Base-by-base conservation (phyloP, 2,888 invertebrate genomes). In the Mycalesis mineus region DNA sequence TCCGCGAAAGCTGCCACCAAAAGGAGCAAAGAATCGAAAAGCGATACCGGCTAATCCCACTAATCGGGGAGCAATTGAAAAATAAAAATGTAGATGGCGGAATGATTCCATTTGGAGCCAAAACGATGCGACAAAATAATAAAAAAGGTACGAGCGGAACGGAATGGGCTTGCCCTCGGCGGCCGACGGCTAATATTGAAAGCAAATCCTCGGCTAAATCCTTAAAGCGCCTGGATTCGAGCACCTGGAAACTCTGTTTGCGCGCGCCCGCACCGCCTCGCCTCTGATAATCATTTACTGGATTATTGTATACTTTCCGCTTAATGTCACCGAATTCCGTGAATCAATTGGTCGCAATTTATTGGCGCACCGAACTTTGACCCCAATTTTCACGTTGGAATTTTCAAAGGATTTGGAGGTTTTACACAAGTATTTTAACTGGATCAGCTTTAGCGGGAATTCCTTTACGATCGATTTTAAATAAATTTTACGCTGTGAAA, bases 81-180 rank as follows among this genome's bases (percentile, higher is more conserved):
- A 90, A 90, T 90, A 90, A 90, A 90, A 90, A 90, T 88, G 90
- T 87, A 90, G 90, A 90, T 88, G 84, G 87, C 82, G 77, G 84
- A 89, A 88, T 89, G 83, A 88, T 88, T 89, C 88, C 88, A 86
- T 88, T 89, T 86, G 78, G 87, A 82, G 82, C 84, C 88, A 85
- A 88, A 89, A 89, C 89, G 89, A 88, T 84, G 89, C 89, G 89
- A 87, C 88, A 85, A 88, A 89, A 89, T 89, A 89, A 88, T 87
- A 89, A 89, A 89, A 88, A 89, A 85, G 82, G 82, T 78, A 74
- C 75, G 75, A 74, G 75, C 72, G 83, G 82, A 82, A 80, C 84
- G 80, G 82, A 80, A 80, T 77, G 84, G 77, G 75, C 77, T 73
- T 73, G 80, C 77, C 75, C 77, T 75, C 81, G 81, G 78, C 71